Percentiles rank a stretch among this genome's conserved stretches.
Conservation (phyloP, 2,113 vertebrate genomes). For the Podarcis cretensis region DNA sequence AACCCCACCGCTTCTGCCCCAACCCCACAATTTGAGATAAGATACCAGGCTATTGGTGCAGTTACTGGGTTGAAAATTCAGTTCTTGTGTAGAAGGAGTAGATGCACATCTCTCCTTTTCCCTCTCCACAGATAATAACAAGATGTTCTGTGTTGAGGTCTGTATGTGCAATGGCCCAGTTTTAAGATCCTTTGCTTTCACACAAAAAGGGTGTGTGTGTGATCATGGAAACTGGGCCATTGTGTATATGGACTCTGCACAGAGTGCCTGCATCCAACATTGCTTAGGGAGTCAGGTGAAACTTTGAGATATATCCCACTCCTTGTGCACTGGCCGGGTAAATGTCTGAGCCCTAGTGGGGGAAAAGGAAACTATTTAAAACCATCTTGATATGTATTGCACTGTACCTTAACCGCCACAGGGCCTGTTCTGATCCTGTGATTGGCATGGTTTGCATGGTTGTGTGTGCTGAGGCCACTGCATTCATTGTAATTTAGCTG, state of each 20-base stretch:
- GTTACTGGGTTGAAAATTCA: too few species aligned
- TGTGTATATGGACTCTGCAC: neutral
- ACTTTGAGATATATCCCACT: neutral
- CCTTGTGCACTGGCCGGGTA: neutral
- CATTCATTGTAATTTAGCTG: slow-evolving; percentile 99
- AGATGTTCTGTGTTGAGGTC: too few species aligned
- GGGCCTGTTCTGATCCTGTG: slow-evolving; percentile 96
- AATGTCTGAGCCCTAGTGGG: neutral
- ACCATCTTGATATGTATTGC: slow-evolving; percentile 21
- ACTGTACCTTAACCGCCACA: slow-evolving; percentile 94
- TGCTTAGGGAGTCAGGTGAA: neutral
- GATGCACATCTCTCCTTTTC: neutral
- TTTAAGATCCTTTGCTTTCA: neutral
- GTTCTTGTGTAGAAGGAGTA: neutral
- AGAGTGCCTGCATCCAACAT: neutral
- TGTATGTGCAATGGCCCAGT: neutral
- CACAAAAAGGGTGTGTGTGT: fast-evolving
- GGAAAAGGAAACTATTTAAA: neutral
- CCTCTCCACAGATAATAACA: neutral
- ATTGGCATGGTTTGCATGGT: slow-evolving; percentile 90
- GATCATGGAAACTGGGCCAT: neutral
- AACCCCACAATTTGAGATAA: slow-evolving; percentile 1
- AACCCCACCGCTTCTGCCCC: neutral
- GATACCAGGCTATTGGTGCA: slow-evolving; percentile 9
- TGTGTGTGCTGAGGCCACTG: slow-evolving; percentile 94